Base-by-base conservation (phyloP, 2,797 vertebrate species). In the Myioborus melanocephalus region DNA sequence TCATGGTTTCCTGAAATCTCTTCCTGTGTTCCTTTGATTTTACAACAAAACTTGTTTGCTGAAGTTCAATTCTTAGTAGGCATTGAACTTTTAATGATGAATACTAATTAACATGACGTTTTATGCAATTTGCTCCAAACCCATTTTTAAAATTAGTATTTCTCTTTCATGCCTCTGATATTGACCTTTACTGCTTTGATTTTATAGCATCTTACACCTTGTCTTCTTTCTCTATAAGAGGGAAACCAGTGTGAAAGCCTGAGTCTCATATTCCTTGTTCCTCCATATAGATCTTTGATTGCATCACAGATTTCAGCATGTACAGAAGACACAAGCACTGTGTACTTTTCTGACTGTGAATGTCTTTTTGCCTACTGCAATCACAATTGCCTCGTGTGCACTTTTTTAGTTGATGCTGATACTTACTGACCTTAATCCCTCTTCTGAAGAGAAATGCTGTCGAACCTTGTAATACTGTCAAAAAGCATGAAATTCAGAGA, bases 391-490 rank as follows among this genome's bases (percentile, higher is more conserved):
- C 79, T 94, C 83, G 7, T 93, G 81, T 64, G 87, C 83, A 94
- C 84, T 96, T 96, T 96, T 95, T 95, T 87, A 50, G 72, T 96
- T 97, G 97, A 97, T 50, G 91, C 81, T 97, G 93, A 96, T 96
- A 96, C 94, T 96, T 96, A 75, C 94, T 96, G 97, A 97, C 64
- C 79, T 94, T 96, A 96, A 95, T 96, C 94, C 89, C 70, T 94
- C 81, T 86, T 95, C 91, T 94, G 89, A 94, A 97, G 87, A 95
- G 87, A 96, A 96, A 87, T 96, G 96, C 95, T 96, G 88, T 96
- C 91, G 50, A 97, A 97, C 87, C 93, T 95, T 95, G 79, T 93
- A 91, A 93, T 78, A 93, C 94, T 96, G 96, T 97, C 97, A 97
- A 89, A 96, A 96, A 88, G 78, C 87, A 96, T 97, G 94, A 97